These are phyloP conservation scores for Zaprionus tsacasi DNA, from an alignment of 1,140 invertebrate genomes.

Conservation along the genomic window DNA sequence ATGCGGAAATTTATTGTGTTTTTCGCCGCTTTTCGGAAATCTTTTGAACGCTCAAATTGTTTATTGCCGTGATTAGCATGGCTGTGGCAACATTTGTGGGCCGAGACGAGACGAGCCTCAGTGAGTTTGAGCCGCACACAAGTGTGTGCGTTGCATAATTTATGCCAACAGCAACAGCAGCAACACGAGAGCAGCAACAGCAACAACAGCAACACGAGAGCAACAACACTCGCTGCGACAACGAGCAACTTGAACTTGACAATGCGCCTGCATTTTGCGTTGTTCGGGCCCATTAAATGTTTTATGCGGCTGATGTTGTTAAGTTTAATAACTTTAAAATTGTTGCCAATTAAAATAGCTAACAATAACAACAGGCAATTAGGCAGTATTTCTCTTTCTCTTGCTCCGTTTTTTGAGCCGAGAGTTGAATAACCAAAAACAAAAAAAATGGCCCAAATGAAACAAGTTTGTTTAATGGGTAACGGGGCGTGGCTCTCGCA, in stretches of 20 bases:
- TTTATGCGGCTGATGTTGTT: conserved; percentile 53
- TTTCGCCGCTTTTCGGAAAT: conserved; percentile 65
- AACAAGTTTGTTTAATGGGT: conserved; percentile 53
- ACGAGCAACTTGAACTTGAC: conserved; percentile 76
- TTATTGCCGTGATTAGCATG: conserved; percentile 77
- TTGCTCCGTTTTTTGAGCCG: conserved; percentile 7
- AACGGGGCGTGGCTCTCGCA: conserved; percentile 53
- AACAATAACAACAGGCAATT: conserved; percentile 77
- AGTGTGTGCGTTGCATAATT: conserved; percentile 64
- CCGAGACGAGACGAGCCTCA: conserved; percentile 30
- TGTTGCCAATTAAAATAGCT: conserved; percentile 66
- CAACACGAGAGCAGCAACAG: conserved; percentile 16
- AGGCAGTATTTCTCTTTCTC: conserved; percentile 5
- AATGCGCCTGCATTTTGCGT: conserved; percentile 44
- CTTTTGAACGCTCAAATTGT: conserved; percentile 74
- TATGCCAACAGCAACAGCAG: conserved; percentile 37
- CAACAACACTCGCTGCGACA: conserved; percentile 2
- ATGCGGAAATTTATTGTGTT: conserved; percentile 80
- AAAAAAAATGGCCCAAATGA: conserved; percentile 41
- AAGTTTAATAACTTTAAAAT: conserved; percentile 77
- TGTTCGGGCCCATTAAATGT: conserved; percentile 60
- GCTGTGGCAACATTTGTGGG: conserved; percentile 65
- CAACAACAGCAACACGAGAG: conserved; percentile 9
- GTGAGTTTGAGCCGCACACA: conserved; percentile 40
- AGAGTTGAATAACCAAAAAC: conserved; percentile 76